Base-by-base conservation (phyloP, 2,888 invertebrate species). In the Lissocephala sabroskyi region DNA sequence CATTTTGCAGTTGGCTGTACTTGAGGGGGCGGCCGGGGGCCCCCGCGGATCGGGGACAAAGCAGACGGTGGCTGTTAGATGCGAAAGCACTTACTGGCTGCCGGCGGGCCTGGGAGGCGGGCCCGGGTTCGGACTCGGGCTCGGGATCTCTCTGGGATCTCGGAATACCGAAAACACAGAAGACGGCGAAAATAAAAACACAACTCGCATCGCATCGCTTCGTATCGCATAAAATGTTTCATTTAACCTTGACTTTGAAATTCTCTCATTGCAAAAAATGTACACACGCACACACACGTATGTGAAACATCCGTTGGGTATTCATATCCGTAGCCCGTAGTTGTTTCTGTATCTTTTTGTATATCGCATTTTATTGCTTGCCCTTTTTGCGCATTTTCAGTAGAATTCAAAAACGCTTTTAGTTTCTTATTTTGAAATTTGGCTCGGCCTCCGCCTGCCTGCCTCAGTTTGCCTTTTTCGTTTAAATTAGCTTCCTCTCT, bases 181-280 rank as follows among this genome's bases (percentile, higher is more conserved):
- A 54, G 50, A 52, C 45, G 49, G 44, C 43, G 49, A 30, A 17
- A 47, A 52, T 58, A 44, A 52, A 28, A 48, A 55, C 61, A 41
- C 49, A 59, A 68, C 62, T 62, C 42, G 58, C 64, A 65, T 48
- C 53, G 47, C 43, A 30, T n/a, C n/a, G n/a, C n/a, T n/a, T n/a
- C n/a, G n/a, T n/a, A n/a, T n/a, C n/a, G n/a, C n/a, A 51, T 51
- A 70, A 32, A 77, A 77, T 70, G 64, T 63, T 71, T 65, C 54
- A 44, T 45, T 70, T 79, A 77, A 75, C 79, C 79, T 79, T 79
- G 79, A 79, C 79, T 80, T 74, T 75, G 73, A 80, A 79, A 75
- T 67, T 64, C 71, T 64, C 73, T 67, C 53, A 73, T 76, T 68
- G 68, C 76, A 64, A 46, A 56, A 56, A 39, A 53, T 57, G 52